Evolutionary conservation across 2,888 invertebrate genomes (phyloP).

Genomic region (Odontothrips loti): DNA sequence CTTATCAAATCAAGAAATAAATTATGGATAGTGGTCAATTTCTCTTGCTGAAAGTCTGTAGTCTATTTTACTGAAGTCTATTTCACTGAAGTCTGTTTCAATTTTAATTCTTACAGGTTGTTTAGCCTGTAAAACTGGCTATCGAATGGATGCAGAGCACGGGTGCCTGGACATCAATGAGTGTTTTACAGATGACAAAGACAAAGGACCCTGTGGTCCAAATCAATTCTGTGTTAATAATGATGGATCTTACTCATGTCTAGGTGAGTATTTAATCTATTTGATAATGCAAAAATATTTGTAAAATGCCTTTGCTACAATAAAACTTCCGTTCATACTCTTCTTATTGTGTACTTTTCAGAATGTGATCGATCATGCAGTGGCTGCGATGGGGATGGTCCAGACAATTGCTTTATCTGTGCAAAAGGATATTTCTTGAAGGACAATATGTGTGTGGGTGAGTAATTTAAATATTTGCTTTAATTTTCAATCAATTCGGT

Average conservation of each 20-base stretch:
- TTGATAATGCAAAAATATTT: not conserved
- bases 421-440: slow-evolving; percentile 65
- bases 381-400: slow-evolving; percentile 83
- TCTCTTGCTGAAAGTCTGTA: not conserved
- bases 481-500: not conserved
- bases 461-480: not conserved
- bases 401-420: slow-evolving; percentile 84
- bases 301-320: not conserved
- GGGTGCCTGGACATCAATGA: slow-evolving; percentile 85
- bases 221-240: slow-evolving; percentile 86
- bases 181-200: slow-evolving; percentile 56
- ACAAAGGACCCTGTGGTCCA: slow-evolving; percentile 49
- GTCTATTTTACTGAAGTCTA: too few relatives aligned
- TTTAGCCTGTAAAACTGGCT: slow-evolving; percentile 65
- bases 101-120: slow-evolving; percentile 49
- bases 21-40: not conserved
- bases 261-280: slow-evolving; percentile 46
- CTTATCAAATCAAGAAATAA: slow-evolving; percentile 1
- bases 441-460: slow-evolving; percentile 72
- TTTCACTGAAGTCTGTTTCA: too few relatives aligned
- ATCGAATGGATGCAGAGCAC: slow-evolving; percentile 63
- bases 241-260: slow-evolving; percentile 76
- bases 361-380: slow-evolving; percentile 80
- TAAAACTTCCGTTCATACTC: not conserved
- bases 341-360: slow-evolving; percentile 37